phyloP scores from a whole-genome alignment of 2,113 vertebrate genomes.

The Diadophis punctatus region DNA sequence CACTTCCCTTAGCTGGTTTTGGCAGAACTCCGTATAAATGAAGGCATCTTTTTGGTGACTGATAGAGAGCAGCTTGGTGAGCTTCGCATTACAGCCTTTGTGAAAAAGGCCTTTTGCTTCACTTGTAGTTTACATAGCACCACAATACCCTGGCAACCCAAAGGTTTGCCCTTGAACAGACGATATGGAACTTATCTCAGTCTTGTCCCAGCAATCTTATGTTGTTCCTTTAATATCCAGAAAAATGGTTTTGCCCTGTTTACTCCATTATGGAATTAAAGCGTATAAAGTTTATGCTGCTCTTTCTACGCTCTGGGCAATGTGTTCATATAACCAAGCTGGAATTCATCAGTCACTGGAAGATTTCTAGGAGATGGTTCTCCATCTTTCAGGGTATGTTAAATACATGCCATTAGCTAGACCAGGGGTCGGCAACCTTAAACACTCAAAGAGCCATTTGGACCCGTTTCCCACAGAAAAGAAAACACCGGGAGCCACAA shows the following conservation, averaged over 20 bases:
- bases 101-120: not conserved
- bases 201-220: not conserved
- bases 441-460: too few relatives aligned
- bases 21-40: not conserved
- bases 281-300: not conserved
- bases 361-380: not conserved
- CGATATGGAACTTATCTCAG: not conserved
- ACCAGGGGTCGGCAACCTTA: too few relatives aligned
- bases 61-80: not conserved
- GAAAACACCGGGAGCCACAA: too few relatives aligned
- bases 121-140: not conserved
- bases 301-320: not conserved
- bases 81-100: not conserved
- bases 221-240: not conserved
- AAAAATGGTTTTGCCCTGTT: not conserved
- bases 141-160: not conserved
- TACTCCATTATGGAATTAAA: not conserved
- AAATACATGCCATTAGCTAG: not conserved
- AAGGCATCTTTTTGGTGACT: not conserved
- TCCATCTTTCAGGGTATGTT: not conserved
- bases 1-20: not conserved
- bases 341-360: not conserved
- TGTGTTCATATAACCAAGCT: not conserved
- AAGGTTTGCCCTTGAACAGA: not conserved
- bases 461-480: too few relatives aligned